Percentiles rank a stretch among this genome's conserved stretches.
Conservation (phyloP, 2,797 vertebrate genomes). For the Pteronotus mesoamericanus region DNA sequence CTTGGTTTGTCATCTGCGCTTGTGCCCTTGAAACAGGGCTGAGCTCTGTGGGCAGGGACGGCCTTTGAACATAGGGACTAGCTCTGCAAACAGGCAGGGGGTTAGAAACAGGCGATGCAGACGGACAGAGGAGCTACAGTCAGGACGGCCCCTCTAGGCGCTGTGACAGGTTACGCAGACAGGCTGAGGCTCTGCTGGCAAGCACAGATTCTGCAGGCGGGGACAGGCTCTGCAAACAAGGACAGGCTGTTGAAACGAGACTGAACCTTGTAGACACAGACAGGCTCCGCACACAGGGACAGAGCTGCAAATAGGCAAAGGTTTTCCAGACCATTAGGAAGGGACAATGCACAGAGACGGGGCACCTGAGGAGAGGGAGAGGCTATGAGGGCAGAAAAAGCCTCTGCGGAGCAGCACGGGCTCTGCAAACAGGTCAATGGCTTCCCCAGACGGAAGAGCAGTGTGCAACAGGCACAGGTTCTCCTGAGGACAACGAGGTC, state of each 20-base stretch:
- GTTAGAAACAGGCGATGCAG: not conserved
- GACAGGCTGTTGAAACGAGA: not conserved
- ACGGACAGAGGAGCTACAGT: not conserved
- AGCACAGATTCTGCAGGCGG: not conserved
- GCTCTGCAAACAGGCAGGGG: not conserved
- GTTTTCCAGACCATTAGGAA: not conserved
- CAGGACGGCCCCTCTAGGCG: not conserved
- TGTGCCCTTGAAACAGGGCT: not conserved
- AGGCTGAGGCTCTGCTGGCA: not conserved
- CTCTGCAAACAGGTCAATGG: not conserved
- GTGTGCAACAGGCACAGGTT: not conserved
- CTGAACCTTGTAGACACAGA: not conserved
- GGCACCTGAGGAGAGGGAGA: not conserved
- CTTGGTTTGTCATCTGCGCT: not conserved
- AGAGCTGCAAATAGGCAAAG: not conserved
- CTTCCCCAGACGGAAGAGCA: not conserved
- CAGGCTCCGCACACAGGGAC: not conserved
- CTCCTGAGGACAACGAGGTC: not conserved
- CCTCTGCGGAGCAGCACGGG: not conserved
- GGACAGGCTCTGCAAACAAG: not conserved
- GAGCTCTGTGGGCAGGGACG: not conserved
- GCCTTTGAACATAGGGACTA: not conserved
- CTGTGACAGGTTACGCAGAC: not conserved
- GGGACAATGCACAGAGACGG: not conserved
- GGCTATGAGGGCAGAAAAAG: not conserved